phyloP scores from a whole-genome alignment of 2,888 invertebrate species.

The Eucriotettix oculatus region DNA sequence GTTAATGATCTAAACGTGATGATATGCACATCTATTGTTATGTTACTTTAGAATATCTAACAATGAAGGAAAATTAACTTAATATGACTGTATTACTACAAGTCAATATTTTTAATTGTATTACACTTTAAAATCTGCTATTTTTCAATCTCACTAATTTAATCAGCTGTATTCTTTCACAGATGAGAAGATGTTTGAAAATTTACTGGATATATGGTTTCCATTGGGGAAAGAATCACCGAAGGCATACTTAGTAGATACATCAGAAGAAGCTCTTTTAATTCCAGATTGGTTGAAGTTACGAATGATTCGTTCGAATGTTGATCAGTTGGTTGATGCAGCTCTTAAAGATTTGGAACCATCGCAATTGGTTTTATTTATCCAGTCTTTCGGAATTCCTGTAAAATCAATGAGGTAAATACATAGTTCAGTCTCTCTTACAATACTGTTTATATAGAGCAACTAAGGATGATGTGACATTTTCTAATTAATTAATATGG shows the following conservation, averaged over 20 bases:
- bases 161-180: neutral
- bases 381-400: constrained; percentile 92
- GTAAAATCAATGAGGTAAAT: constrained; percentile 62
- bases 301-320: constrained; percentile 65
- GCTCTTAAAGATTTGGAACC: constrained; percentile 75
- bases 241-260: constrained; percentile 58
- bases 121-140: neutral
- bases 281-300: constrained; percentile 88
- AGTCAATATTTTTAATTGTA: neutral
- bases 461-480: too few relatives aligned
- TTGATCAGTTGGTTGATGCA: constrained; percentile 65
- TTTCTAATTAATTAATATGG: too few relatives aligned
- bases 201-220: constrained; percentile 75
- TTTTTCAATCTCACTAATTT: too few relatives aligned
- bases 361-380: constrained; percentile 77
- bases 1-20: too few relatives aligned
- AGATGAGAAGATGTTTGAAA: constrained; percentile 27
- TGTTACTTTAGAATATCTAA: too few relatives aligned
- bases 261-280: constrained; percentile 64
- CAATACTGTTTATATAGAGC: too few relatives aligned
- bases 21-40: too few relatives aligned
- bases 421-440: neutral
- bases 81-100: too few relatives aligned
- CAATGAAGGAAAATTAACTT: too few relatives aligned
- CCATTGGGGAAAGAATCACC: constrained; percentile 53